phyloP scores from a whole-genome alignment of 2,888 invertebrate species.

The Eupithecia abbreviata region DNA sequence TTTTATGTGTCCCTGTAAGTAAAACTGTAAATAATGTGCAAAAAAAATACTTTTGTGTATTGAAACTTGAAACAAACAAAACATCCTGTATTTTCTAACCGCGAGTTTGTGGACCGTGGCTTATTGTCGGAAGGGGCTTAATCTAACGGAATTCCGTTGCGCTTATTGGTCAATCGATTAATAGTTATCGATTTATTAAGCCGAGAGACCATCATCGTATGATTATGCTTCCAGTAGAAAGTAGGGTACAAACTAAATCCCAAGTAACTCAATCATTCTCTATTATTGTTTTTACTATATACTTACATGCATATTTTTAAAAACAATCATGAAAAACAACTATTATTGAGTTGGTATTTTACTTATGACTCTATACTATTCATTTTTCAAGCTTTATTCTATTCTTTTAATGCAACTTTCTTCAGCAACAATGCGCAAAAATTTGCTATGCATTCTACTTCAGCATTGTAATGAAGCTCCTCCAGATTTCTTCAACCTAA shows the following conservation, averaged over 20 bases:
- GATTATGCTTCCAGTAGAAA: constrained; percentile 15
- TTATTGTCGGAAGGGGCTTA: constrained; percentile 36
- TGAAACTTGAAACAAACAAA: not conserved
- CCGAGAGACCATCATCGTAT: not conserved
- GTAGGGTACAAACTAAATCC: constrained; percentile 4
- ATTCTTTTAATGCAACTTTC: too few relatives aligned
- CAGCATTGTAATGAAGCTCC: too few relatives aligned
- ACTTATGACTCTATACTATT: not conserved
- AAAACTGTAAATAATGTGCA: not conserved
- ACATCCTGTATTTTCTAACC: constrained; percentile 18
- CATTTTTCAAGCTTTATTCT: too few relatives aligned
- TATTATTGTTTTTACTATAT: not conserved
- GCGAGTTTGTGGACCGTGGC: constrained; percentile 38
- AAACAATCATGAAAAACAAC: too few relatives aligned
- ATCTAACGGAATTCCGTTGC: constrained; percentile 42
- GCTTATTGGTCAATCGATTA: constrained; percentile 34
- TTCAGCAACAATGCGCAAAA: too few relatives aligned
- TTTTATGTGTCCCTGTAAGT: not conserved
- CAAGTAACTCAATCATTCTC: not conserved
- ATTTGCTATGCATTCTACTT: too few relatives aligned
- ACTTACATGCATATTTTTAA: too few relatives aligned
- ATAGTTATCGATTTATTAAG: constrained; percentile 33
- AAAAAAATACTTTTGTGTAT: not conserved
- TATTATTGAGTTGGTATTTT: not conserved
- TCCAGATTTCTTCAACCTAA: not conserved